Evolutionary conservation across 2,797 vertebrate genomes (phyloP).

Genomic region (Bradypodion pumilum): DNA sequence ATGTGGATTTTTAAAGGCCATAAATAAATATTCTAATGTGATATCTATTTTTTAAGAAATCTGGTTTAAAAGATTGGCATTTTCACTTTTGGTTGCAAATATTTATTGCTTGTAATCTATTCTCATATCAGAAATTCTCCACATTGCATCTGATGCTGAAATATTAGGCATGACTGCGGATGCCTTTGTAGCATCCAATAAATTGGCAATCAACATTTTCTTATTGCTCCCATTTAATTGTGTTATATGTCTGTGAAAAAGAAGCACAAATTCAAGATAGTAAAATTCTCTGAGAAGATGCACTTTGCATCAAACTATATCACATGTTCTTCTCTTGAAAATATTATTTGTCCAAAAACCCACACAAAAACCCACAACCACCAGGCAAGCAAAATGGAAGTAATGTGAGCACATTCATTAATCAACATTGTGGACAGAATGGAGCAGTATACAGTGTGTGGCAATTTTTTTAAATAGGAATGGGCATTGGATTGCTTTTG

Average conservation of each 20-base stretch:
- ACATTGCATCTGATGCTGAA: background rate
- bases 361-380: too few species aligned
- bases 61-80: background rate
- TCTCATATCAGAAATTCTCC: background rate
- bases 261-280: background rate
- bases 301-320: background rate
- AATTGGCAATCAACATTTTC: background rate
- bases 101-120: background rate
- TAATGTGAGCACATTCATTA: background rate
- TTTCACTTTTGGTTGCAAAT: background rate
- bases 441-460: background rate
- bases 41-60: background rate
- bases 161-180: conserved; percentile 2
- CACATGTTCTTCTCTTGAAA: conserved; percentile 2
- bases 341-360: background rate
- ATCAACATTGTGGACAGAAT: background rate
- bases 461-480: background rate
- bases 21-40: background rate
- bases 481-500: too few species aligned
- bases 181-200: background rate
- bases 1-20: background rate
- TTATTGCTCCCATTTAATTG: background rate
- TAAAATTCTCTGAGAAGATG: rapidly evolving
- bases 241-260: background rate
- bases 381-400: background rate